These are phyloP conservation scores for Dolomedes plantarius DNA, from an alignment of 2,888 invertebrate species.

Conservation along the genomic window DNA sequence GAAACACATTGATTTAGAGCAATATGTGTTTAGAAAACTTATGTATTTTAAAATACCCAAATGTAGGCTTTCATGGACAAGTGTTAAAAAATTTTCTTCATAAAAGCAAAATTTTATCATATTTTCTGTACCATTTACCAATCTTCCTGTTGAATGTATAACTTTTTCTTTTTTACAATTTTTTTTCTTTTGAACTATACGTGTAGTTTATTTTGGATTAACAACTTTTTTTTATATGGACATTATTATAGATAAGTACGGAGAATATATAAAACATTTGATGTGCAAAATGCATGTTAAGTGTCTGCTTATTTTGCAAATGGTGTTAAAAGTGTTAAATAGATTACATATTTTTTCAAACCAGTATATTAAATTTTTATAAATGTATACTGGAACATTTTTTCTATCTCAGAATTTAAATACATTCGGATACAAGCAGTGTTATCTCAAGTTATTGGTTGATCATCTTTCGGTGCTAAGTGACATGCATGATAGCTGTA, in stretches of 20 bases:
- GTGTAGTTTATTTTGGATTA: background rate
- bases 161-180: no score
- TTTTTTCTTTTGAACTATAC: no score
- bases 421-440: no score
- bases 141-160: no score
- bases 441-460: no score
- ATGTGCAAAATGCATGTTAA: background rate
- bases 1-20: background rate
- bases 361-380: background rate
- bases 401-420: no score
- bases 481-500: no score
- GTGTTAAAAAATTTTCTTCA: no score
- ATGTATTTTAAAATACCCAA: background rate
- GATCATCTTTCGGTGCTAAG: no score
- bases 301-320: background rate
- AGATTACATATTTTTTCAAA: background rate
- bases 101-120: no score
- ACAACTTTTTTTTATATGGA: background rate
- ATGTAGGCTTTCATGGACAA: conserved; percentile 9
- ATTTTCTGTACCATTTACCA: no score
- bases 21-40: conserved; percentile 19
- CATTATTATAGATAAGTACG: background rate
- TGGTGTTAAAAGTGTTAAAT: background rate
- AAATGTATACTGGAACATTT: background rate
- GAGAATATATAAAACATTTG: background rate